A percentile compares a stretch with the other conserved stretches of the same genome.
Evolutionary conservation across 2,888 invertebrate genomes (phyloP).

Genomic region (Cartodere bifasciata): DNA sequence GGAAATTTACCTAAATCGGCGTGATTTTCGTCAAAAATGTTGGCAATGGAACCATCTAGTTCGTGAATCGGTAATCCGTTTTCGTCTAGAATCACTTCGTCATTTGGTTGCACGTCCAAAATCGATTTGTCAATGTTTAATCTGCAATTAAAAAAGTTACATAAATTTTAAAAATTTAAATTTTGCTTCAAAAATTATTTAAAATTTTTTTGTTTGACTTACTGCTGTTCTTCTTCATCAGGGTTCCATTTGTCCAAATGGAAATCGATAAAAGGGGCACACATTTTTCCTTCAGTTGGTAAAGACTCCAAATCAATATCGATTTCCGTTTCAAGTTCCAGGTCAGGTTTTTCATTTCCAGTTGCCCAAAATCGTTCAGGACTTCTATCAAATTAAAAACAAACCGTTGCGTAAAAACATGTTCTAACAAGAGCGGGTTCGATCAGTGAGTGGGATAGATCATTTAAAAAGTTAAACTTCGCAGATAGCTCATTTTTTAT

Average conservation of each 20-base stretch:
- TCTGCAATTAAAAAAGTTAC: too few relatives aligned
- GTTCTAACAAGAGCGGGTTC: too few relatives aligned
- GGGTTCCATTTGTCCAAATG: constrained; percentile 24
- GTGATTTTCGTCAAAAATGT: constrained; percentile 25
- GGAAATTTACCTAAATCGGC: constrained; percentile 1
- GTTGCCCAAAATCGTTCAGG: constrained; percentile 16
- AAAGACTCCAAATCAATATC: constrained; percentile 29
- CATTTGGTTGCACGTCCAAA: constrained; percentile 11
- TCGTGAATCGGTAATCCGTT: constrained; percentile 27
- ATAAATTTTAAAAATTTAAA: too few relatives aligned
- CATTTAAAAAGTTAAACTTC: too few relatives aligned
- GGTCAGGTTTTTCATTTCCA: constrained; percentile 15
- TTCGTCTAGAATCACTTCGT: constrained; percentile 22
- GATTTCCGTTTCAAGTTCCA: constrained; percentile 24
- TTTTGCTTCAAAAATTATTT: too few relatives aligned
- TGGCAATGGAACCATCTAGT: constrained; percentile 33
- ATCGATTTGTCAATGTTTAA: constrained; percentile 10
- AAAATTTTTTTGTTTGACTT: too few relatives aligned
- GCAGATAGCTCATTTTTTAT: too few relatives aligned
- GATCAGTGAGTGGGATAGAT: too few relatives aligned
- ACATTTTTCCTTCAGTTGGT: constrained; percentile 39
- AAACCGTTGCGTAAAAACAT: too few relatives aligned
- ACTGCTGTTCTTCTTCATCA: constrained; percentile 20
- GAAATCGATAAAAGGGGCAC: constrained; percentile 43
- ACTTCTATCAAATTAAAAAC: too few relatives aligned